Base-by-base conservation (phyloP, 2,888 invertebrate genomes). In the Troides helena region DNA sequence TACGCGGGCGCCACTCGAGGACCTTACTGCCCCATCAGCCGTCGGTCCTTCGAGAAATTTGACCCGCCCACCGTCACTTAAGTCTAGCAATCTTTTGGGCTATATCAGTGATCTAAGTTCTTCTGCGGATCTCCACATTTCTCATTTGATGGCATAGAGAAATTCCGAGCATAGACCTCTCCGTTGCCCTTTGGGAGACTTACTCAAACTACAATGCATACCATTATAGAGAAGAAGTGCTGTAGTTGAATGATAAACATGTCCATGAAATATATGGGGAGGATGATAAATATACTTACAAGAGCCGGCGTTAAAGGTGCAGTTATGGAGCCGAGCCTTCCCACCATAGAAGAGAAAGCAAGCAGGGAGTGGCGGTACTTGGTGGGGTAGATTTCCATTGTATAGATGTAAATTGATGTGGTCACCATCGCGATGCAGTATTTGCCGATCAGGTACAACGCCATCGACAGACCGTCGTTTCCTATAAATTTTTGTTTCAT, bases 301-400 rank as follows among this genome's bases (percentile, higher is more conserved):
- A 95, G 82, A 59, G 95, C 87, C 1, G 95, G 95, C 17, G 95
- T 95, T 74, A 95, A 94, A 2, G 95, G 95, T 14, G 95, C 94
- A 14, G 94, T 88, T 84, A 95, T 95, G 50, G 95, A 94, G 1
- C 95, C 95, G 36, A 95, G 87, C 8, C 95, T 87, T 3, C 95
- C 95, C 71, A 95, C 90, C 94, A 95, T 95, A 2, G 95, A 95
- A 72, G 95, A 94, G 77, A 94, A 94, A 2, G 94, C 95, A 81
- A 95, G 94, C 73, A 95, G 86, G 43, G 93, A 94, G 82, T 95
- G 95, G 25, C 95, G 83, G 77, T 95, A 88, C 75, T 93, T 93
- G n/a, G 95, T 95, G n/a, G 95, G 95, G 82, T 94, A 95, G 79
- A 95, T 87, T 84, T 95, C 95, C 10, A 95, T 94, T 0, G 95